Evolutionary conservation across 2,113 vertebrate species (phyloP).

Genomic region (Proteles cristata): DNA sequence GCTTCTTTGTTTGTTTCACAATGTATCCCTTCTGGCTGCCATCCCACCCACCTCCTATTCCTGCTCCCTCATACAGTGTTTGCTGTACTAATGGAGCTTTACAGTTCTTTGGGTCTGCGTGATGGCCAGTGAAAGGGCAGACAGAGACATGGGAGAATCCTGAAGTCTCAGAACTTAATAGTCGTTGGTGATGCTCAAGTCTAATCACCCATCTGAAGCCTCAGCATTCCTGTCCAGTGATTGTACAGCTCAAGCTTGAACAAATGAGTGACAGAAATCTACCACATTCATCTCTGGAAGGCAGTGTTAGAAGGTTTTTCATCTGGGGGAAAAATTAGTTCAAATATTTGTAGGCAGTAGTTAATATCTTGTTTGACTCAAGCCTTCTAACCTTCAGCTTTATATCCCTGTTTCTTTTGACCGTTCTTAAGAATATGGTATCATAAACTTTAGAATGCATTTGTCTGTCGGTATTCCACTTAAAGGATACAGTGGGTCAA

Average conservation of each 20-base stretch:
- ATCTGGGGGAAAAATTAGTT: not conserved
- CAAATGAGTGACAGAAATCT: not conserved
- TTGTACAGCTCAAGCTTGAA: not conserved
- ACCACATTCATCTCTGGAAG: slow-evolving; percentile 19
- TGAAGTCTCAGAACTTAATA: not conserved
- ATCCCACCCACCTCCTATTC: not conserved
- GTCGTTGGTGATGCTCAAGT: not conserved
- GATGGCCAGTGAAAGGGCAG: not conserved
- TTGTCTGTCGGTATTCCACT: not conserved
- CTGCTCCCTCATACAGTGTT: not conserved
- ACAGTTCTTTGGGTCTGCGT: not conserved
- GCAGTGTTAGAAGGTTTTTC: slow-evolving; percentile 3
- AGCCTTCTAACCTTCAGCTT: not conserved
- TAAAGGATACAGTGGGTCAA: not conserved
- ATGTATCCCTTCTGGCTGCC: not conserved
- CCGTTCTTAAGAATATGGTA: not conserved
- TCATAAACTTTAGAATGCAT: not conserved
- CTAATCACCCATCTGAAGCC: not conserved
- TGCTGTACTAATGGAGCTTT: not conserved
- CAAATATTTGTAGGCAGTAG: not conserved
- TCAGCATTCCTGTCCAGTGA: not conserved
- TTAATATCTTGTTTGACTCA: not conserved
- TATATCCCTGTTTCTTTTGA: not conserved
- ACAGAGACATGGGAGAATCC: not conserved
- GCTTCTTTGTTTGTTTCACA: not conserved